phyloP scores from a whole-genome alignment of 2,113 vertebrate species.

The Cettia cetti region DNA sequence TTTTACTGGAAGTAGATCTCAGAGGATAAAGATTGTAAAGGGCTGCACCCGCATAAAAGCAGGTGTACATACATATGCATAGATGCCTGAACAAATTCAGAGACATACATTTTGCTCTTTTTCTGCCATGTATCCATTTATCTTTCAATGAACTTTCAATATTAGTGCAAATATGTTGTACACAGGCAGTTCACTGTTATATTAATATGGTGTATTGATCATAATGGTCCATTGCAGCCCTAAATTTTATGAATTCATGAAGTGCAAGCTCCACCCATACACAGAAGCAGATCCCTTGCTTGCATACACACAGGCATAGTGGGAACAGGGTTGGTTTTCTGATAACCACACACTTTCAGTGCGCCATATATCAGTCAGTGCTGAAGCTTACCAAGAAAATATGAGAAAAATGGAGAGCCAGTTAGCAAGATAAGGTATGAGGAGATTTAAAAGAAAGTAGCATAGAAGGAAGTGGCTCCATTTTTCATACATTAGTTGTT shows the following conservation, averaged over 20 bases:
- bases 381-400: constrained; percentile 38
- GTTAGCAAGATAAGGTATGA: constrained; percentile 60
- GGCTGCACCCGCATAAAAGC: neutral
- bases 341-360: constrained; percentile 20
- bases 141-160: neutral
- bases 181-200: rapidly evolving
- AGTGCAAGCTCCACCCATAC: neutral
- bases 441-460: neutral
- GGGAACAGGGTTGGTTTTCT: neutral
- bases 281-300: neutral
- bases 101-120: neutral
- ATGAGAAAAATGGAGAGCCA: constrained; percentile 58
- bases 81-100: neutral
- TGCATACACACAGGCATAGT: neutral
- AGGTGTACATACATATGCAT: rapidly evolving
- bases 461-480: constrained; percentile 58
- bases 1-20: neutral
- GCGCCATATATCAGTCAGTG: constrained; percentile 36
- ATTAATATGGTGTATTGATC: neutral
- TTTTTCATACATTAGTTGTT: constrained; percentile 32
- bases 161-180: neutral
- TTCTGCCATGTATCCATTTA: neutral
- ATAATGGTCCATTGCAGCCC: rapidly evolving
- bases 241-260: neutral
- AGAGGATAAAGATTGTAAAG: neutral